A percentile compares a stretch with the other conserved stretches of the same genome.
Evolutionary conservation across 2,888 invertebrate genomes (phyloP).

Genomic region (Diachrysia chrysitis): DNA sequence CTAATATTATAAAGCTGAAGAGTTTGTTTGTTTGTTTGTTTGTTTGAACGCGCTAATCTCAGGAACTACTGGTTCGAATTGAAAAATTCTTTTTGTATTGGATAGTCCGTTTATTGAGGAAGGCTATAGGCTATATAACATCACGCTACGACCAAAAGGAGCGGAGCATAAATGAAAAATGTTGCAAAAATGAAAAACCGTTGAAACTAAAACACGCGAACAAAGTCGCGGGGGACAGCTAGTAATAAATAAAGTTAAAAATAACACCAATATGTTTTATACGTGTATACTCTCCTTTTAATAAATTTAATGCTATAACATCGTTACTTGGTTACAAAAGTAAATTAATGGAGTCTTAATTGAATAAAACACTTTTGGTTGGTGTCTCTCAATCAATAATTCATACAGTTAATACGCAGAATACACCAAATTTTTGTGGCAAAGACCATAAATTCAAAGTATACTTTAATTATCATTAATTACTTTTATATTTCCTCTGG

Average conservation of each 20-base stretch:
- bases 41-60: no score
- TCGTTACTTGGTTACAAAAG: neutral
- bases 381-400: conserved; percentile 20
- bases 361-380: neutral
- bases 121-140: no score
- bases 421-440: conserved; percentile 49
- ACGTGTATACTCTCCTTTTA: neutral
- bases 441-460: conserved; percentile 56
- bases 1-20: no score
- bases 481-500: conserved; percentile 67
- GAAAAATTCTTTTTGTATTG: no score
- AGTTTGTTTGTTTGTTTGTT: no score
- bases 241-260: neutral
- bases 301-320: neutral
- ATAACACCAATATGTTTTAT: neutral
- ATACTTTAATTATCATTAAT: conserved; percentile 63
- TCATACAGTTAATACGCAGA: conserved; percentile 27
- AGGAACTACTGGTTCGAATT: no score
- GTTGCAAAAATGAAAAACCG: no score
- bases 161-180: no score
- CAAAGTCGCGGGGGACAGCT: no score
- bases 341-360: neutral
- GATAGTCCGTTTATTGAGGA: no score
- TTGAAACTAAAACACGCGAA: no score
- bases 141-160: no score